Base-by-base conservation (phyloP, 2,113 vertebrate species). In the Ictalurus punctatus region DNA sequence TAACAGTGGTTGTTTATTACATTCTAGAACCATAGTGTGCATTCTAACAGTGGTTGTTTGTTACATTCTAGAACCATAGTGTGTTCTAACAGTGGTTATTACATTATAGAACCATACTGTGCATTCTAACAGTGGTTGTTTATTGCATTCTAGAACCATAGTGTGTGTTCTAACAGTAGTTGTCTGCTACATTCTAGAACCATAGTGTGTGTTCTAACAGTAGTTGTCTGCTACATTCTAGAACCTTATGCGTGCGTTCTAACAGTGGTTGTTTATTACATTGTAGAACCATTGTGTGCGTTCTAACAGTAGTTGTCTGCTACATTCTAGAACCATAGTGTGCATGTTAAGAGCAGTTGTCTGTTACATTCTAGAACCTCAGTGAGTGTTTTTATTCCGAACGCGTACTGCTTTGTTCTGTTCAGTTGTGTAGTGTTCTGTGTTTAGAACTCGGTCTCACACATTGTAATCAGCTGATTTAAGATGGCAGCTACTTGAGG, bases 401-500 rank as follows among this genome's bases (percentile, higher is more conserved):
- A 78, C 74, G 9, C 3, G 21, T 27, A 30, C 37, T 30, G 63
- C 0, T 84, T 27, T n/a, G 25, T 23, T 54, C 40, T 34, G n/a
- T 54, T n/a, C 25, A 30, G 34, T 85, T 73, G 27, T 17, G 34
- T 63, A 44, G 34, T 6, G 56, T 27, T 44, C 21, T 63, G 80
- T 21, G 30, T 37, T 83, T 37, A 23, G n/a, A 63, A 52, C 13
- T 30, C 30, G n/a, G 67, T 90, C 59, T 84, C 30, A 83, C 67
- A 73, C 44, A 30, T 58, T 56, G 83, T 76, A 76, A 56, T 44
- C 84, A 84, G 76, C 63, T 67, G 21, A 84, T 67, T 52, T 86
- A 90, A 87, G 71, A 89, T 90, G 89, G 82, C 73, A 81, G 85
- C 87, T 83, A 85, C 69, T 69, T 86, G 44, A 87, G 85, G 59